A percentile compares a stretch with the other conserved stretches of the same genome.
Conservation (phyloP, 2,113 vertebrate species). For the Fulmarus glacialis region DNA sequence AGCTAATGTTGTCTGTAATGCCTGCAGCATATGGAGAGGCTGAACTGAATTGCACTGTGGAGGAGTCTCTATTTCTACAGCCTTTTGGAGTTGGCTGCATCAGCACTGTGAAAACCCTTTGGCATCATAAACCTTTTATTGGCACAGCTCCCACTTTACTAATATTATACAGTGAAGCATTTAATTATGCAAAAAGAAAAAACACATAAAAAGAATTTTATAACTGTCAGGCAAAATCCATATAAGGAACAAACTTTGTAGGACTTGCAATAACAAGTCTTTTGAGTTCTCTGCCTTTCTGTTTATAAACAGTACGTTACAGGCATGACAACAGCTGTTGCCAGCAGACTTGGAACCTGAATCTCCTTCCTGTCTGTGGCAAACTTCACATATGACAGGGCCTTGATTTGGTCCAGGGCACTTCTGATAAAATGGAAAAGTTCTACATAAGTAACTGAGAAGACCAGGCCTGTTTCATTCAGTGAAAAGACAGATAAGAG, state of each 20-base stretch:
- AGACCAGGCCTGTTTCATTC: neutral
- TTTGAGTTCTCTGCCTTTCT: neutral
- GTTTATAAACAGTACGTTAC: neutral
- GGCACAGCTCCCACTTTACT: neutral
- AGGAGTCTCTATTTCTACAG: neutral
- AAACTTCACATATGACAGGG: neutral
- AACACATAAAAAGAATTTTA: neutral
- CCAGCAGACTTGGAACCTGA: neutral
- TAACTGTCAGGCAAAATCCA: neutral
- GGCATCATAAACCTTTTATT: slow-evolving; percentile 39
- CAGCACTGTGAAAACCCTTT: slow-evolving; percentile 14
- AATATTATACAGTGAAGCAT: neutral
- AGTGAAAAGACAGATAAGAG: neutral
- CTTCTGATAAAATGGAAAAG: neutral
- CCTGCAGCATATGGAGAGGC: neutral
- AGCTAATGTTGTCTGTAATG: slow-evolving; percentile 2
- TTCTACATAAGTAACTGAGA: neutral
- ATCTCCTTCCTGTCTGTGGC: neutral
- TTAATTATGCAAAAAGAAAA: slow-evolving; percentile 48
- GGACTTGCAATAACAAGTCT: neutral
- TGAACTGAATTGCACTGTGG: neutral
- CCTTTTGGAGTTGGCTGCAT: slow-evolving; percentile 16
- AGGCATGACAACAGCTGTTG: neutral
- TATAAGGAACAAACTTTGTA: neutral
- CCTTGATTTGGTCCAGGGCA: neutral